Percentiles rank a stretch among this genome's conserved stretches.
phyloP scores from a whole-genome alignment of 2,888 invertebrate genomes.

The Trissonchulus sp. region DNA sequence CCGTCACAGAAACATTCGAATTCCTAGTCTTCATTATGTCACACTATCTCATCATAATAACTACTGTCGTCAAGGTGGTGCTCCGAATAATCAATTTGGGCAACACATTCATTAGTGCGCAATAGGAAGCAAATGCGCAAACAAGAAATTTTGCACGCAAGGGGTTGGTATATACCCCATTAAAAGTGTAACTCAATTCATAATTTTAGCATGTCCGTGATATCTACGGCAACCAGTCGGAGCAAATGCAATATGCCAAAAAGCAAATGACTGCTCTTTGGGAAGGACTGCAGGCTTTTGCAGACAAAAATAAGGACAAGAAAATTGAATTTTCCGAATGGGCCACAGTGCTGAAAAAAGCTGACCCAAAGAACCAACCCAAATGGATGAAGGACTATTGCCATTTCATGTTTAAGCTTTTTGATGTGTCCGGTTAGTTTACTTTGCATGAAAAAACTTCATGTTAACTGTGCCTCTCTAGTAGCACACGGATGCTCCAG shows the following conservation, averaged over 20 bases:
- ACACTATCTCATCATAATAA: too few species aligned
- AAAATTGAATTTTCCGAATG: conserved; percentile 26
- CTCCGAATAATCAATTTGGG: too few species aligned
- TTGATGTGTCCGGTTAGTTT: conserved; percentile 26
- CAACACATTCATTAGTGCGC: too few species aligned
- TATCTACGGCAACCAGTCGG: conserved; percentile 22
- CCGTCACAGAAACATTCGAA: too few species aligned
- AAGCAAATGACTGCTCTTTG: conserved; percentile 24
- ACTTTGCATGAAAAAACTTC: not conserved
- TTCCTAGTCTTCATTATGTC: too few species aligned
- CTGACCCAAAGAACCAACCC: conserved; percentile 21
- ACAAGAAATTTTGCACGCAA: too few species aligned
- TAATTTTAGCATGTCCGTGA: conserved; percentile 26
- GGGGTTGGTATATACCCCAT: too few species aligned
- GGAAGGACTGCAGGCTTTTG: conserved; percentile 23
- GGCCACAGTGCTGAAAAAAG: conserved; percentile 25
- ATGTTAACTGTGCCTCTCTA: too few species aligned
- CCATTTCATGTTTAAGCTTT: conserved; percentile 28
- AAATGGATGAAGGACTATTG: conserved; percentile 26
- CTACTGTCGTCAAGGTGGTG: too few species aligned
- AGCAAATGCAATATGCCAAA: conserved; percentile 17
- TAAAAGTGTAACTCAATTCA: too few species aligned
- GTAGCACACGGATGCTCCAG: too few species aligned
- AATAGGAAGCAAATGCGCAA: too few species aligned
- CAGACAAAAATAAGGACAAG: conserved; percentile 27